A percentile compares a stretch with the other conserved stretches of the same genome.
Conservation (phyloP, 1,140 invertebrate species). For the Sycophila sp. region DNA sequence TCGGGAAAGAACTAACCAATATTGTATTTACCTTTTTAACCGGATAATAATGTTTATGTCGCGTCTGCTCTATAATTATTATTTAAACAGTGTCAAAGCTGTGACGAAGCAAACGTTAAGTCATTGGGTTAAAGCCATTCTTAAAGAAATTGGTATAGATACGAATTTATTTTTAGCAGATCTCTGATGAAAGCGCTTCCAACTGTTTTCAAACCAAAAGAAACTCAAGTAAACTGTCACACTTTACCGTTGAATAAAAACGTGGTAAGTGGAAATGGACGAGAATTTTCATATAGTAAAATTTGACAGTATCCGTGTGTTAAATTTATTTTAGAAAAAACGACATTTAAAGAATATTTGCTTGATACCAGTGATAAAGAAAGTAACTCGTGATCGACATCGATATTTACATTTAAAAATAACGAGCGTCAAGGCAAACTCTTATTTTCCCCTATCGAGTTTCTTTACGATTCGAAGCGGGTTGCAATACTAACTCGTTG, state of each 20-base stretch:
- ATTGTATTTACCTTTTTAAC: too few relatives aligned
- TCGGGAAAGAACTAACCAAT: too few relatives aligned
- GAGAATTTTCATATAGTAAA: constrained; percentile 19
- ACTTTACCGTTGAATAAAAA: constrained; percentile 7
- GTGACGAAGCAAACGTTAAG: too few relatives aligned
- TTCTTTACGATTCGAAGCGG: constrained; percentile 42
- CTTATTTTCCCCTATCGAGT: constrained; percentile 38
- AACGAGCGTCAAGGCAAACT: constrained; percentile 47
- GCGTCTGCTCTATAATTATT: too few relatives aligned
- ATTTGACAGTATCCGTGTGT: constrained; percentile 44
- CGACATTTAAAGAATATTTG: constrained; percentile 9
- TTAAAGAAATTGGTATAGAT: too few relatives aligned
- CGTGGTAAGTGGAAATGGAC: neutral
- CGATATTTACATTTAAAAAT: neutral
- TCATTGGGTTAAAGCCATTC: too few relatives aligned
- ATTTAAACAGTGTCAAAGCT: too few relatives aligned
- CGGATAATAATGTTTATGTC: too few relatives aligned
- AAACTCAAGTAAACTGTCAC: constrained; percentile 15
- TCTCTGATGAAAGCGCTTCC: constrained; percentile 13
- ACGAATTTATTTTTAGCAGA: too few relatives aligned
- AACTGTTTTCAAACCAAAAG: constrained; percentile 20
- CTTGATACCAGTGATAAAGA: neutral
- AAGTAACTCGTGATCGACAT: too few relatives aligned
- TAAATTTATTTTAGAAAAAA: constrained; percentile 41
- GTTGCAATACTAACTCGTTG: constrained; percentile 41